These are phyloP conservation scores for Brachynemurus nebulosus DNA, from an alignment of 2,888 invertebrate species.

Conservation along the genomic window DNA sequence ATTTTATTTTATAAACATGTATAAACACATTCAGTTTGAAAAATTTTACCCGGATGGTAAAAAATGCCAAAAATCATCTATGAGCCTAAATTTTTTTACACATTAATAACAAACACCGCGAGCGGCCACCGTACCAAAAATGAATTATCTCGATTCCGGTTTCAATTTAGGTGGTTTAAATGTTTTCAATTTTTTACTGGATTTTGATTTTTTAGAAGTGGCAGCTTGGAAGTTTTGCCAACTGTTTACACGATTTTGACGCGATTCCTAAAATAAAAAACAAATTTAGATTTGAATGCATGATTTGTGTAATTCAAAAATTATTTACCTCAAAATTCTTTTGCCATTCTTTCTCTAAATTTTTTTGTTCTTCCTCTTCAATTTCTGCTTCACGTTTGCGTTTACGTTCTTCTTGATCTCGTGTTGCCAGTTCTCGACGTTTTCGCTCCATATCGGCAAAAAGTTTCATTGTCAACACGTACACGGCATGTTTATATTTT, in stretches of 20 bases:
- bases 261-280: slow-evolving; percentile 53
- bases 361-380: slow-evolving; percentile 79
- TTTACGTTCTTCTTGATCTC: slow-evolving; percentile 88
- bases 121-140: slow-evolving; percentile 1
- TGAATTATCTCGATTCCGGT: slow-evolving; percentile 71
- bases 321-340: slow-evolving; percentile 95
- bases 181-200: slow-evolving; percentile 61
- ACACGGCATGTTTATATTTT: slow-evolving; percentile 83
- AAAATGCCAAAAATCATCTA: too few relatives aligned
- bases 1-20: too few relatives aligned
- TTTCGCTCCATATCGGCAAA: slow-evolving; percentile 94
- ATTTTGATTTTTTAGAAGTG: slow-evolving; percentile 34
- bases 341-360: slow-evolving; percentile 91
- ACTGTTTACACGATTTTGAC: slow-evolving; percentile 81
- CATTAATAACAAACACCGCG: too few relatives aligned
- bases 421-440: slow-evolving; percentile 69
- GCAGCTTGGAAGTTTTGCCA: slow-evolving; percentile 83
- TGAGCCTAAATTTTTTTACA: too few relatives aligned
- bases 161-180: slow-evolving; percentile 90
- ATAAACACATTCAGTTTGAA: too few relatives aligned
- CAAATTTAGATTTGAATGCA: slow-evolving; percentile 4
- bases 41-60: too few relatives aligned
- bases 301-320: slow-evolving; percentile 2
- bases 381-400: slow-evolving; percentile 87
- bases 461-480: slow-evolving; percentile 96